These are phyloP conservation scores for Aegithalos caudatus DNA, from an alignment of 2,113 vertebrate species.

Conservation along the genomic window DNA sequence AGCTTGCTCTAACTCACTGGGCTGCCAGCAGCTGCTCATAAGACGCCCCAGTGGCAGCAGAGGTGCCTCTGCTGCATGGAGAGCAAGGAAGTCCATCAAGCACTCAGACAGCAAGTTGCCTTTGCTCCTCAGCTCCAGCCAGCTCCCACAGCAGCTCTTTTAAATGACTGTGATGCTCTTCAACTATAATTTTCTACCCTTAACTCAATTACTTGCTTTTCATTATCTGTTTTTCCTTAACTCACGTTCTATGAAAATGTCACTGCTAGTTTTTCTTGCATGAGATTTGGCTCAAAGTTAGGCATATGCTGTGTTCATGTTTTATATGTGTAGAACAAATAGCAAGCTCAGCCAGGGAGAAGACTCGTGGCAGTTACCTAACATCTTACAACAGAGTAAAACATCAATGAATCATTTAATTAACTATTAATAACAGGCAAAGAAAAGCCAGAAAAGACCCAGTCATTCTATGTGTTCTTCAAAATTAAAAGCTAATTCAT, in stretches of 20 bases:
- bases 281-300: neutral
- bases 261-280: neutral
- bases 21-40: neutral
- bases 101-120: neutral
- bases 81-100: neutral
- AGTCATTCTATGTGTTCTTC: neutral
- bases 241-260: neutral
- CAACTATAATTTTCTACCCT: neutral
- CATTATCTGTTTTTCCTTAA: neutral
- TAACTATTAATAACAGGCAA: neutral
- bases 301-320: neutral
- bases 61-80: neutral
- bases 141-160: neutral
- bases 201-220: neutral
- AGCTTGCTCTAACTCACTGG: neutral
- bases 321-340: neutral
- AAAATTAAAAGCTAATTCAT: neutral
- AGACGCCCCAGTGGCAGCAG: rapidly evolving
- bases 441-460: neutral
- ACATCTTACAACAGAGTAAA: neutral
- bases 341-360: neutral
- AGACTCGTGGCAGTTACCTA: neutral
- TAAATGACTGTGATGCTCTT: neutral
- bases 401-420: neutral
- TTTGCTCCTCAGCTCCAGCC: neutral